These are phyloP conservation scores for Calephelis virginiensis DNA, from an alignment of 1,140 invertebrate genomes.

Conservation along the genomic window DNA sequence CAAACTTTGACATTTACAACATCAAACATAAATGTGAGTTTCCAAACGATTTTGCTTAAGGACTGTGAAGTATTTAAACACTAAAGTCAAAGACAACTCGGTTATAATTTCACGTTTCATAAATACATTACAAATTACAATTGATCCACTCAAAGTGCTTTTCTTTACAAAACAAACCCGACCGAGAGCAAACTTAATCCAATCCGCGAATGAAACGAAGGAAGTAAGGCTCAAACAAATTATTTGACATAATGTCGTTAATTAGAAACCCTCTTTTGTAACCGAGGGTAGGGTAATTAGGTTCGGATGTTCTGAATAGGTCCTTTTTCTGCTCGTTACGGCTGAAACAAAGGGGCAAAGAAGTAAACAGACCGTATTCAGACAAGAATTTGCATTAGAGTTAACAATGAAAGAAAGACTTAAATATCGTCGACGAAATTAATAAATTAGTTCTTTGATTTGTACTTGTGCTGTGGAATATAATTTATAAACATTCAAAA, in stretches of 20 bases:
- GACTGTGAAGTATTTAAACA: too few relatives aligned
- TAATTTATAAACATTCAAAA: too few relatives aligned
- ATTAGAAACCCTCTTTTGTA: conserved; percentile 74
- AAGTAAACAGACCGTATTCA: conserved; percentile 72
- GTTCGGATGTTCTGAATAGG: conserved; percentile 74
- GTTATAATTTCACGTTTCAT: background rate
- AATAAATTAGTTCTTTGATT: conserved; percentile 6
- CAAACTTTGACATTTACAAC: conserved; percentile 8
- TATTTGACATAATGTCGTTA: conserved; percentile 79
- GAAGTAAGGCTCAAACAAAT: conserved; percentile 76
- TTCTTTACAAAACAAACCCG: conserved; percentile 61
- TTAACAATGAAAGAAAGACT: conserved; percentile 54
- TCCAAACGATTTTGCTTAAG: background rate
- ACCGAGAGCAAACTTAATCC: conserved; percentile 71
- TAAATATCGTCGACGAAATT: conserved; percentile 28
- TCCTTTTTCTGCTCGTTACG: conserved; percentile 77
- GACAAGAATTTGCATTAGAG: conserved; percentile 65
- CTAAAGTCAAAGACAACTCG: too few relatives aligned
- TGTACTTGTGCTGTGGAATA: too few relatives aligned
- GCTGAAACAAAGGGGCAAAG: conserved; percentile 70
- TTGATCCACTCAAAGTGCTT: conserved; percentile 46
- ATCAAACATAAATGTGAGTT: background rate
- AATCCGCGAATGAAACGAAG: conserved; percentile 64
- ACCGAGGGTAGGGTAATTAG: conserved; percentile 70
- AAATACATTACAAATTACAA: conserved; percentile 27